phyloP scores from a whole-genome alignment of 2,113 vertebrate genomes.

The Acanthisitta chloris region DNA sequence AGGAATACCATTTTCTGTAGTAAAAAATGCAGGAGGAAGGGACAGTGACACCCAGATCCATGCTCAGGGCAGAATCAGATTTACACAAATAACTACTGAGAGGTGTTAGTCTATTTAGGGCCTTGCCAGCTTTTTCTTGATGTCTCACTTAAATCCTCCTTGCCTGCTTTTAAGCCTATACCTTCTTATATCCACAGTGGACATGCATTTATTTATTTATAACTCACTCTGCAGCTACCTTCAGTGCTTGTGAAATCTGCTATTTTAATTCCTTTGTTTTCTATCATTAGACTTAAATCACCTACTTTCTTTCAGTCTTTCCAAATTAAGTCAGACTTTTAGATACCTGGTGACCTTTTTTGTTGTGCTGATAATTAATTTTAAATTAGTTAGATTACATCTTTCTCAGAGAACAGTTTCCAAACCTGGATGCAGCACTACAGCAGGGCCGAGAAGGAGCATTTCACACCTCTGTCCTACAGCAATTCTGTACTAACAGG shows the following conservation, averaged over 20 bases:
- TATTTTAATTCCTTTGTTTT: neutral
- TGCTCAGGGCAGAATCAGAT: neutral
- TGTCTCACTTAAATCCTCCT: neutral
- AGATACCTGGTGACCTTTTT: neutral
- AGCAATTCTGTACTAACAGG: neutral
- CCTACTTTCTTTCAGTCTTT: neutral
- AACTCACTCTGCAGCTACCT: neutral
- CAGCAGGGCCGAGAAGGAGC: neutral
- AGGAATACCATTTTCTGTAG: neutral
- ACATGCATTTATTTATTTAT: conserved; percentile 26
- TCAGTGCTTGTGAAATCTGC: neutral
- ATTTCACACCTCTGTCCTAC: neutral
- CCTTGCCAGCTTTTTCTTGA: neutral
- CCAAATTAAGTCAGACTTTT: neutral
- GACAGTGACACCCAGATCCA: neutral
- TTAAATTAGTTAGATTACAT: neutral
- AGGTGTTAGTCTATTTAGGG: neutral
- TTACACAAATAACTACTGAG: neutral
- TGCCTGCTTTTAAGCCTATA: neutral
- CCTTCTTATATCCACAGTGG: neutral
- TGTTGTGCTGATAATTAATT: neutral
- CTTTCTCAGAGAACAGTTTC: neutral
- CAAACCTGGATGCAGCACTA: neutral
- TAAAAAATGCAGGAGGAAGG: neutral
- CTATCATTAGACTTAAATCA: neutral